These are phyloP conservation scores for Phyllotreta cruciferae DNA, from an alignment of 2,888 invertebrate genomes.

Conservation along the genomic window DNA sequence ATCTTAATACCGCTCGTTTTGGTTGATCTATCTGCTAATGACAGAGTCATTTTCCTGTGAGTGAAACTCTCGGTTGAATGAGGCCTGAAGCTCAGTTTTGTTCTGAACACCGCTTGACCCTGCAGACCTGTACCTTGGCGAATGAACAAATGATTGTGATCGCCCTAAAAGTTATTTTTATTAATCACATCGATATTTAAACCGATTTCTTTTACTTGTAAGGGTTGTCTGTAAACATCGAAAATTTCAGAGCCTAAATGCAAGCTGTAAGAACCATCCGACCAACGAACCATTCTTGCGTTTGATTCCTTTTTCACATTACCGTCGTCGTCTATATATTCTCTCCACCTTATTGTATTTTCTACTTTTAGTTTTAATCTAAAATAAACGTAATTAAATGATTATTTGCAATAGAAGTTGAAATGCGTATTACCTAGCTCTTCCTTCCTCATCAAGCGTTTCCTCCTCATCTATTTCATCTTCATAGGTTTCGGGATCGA, in stretches of 20 bases:
- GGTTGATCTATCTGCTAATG: conserved; percentile 91
- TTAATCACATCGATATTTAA: conserved; percentile 3
- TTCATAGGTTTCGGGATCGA: conserved; percentile 93
- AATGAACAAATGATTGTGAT: conserved; percentile 97
- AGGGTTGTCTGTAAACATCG: conserved; percentile 93
- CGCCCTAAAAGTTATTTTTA: conserved; percentile 67
- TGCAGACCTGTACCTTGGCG: conserved; percentile 97
- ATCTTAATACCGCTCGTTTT: conserved; percentile 96
- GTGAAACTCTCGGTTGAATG: conserved; percentile 99
- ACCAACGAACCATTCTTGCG: conserved; percentile 95
- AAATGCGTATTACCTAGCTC: conserved; percentile 70
- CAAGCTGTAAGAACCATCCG: conserved; percentile 96
- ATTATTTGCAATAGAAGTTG: conserved; percentile 16
- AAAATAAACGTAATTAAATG: conserved; percentile 22
- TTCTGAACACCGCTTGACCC: conserved; percentile 96
- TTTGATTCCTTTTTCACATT: conserved; percentile 89
- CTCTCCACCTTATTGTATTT: conserved; percentile 96
- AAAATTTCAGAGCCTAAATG: conserved; percentile 98
- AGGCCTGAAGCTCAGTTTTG: conserved; percentile 96
- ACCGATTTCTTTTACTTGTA: conserved; percentile 66
- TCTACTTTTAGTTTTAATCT: conserved; percentile 93
- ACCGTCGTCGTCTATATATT: conserved; percentile 80
- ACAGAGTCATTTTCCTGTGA: conserved; percentile 98
- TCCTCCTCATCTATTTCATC: conserved; percentile 99
- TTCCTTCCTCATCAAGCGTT: conserved; percentile 95